phyloP scores from a whole-genome alignment of 2,113 vertebrate genomes.

The Anthoscopus minutus region DNA sequence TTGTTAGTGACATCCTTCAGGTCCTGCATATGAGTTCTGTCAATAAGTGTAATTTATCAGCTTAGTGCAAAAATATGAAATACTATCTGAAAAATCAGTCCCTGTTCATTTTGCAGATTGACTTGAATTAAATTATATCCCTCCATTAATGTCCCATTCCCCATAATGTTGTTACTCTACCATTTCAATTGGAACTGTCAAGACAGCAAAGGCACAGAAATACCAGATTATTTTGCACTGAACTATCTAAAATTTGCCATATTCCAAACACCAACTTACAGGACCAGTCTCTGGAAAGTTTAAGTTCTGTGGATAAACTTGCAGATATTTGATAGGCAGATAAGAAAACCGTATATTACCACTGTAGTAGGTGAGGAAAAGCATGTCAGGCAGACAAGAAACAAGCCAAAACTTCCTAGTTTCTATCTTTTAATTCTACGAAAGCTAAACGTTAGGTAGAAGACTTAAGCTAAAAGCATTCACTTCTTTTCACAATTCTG shows the following conservation, averaged over 20 bases:
- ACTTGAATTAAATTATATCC: background rate
- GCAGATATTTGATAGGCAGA: background rate
- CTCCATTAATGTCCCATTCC: background rate
- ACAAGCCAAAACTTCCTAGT: background rate
- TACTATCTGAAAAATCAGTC: background rate
- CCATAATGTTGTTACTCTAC: background rate
- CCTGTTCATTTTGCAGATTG: background rate
- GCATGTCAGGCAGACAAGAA: background rate
- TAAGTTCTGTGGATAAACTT: background rate
- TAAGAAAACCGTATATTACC: background rate
- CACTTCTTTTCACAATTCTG: background rate
- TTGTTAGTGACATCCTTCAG: constrained; percentile 99
- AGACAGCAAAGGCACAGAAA: background rate
- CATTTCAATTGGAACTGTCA: background rate
- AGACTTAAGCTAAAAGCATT: background rate
- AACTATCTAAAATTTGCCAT: background rate
- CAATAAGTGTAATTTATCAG: background rate
- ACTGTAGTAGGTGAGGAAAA: background rate
- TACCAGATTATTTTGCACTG: background rate
- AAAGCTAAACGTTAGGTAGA: background rate
- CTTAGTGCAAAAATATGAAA: background rate
- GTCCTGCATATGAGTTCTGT: constrained; percentile 98
- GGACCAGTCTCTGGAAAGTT: background rate
- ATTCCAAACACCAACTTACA: background rate
- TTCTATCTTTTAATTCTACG: background rate